Evolutionary conservation across 2,113 vertebrate genomes (phyloP), one percentile per base, ranked within the genome.

Genomic region (Colistium nudipinnis): DNA sequence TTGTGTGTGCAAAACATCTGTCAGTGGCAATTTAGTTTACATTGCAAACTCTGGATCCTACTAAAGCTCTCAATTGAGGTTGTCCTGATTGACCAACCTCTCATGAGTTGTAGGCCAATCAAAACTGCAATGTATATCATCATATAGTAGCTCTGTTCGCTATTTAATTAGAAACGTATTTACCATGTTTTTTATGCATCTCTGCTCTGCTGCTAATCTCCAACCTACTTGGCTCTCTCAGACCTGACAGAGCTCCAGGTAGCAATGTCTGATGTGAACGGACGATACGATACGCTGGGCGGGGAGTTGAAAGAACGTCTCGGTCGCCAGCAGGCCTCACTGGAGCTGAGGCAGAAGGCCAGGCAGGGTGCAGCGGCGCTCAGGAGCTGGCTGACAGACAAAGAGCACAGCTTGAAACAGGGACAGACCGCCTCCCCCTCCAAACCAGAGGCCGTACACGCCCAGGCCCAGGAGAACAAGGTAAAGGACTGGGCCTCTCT

Each of bases 171-270:
- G 45, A 14, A 12, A 30, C 33, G 9, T n/a, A n/a, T n/a, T n/a
- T n/a, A n/a, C n/a, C n/a, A n/a, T n/a, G n/a, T n/a, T 24, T 10
- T 20, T 9, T 53, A 4, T 33, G 3, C 9, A 3, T 43, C 28
- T 27, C 1, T 49, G 20, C 20, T 2, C 20, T 11, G 19, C n/a
- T 53, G 13, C 2, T 61, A 12, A 25, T 36, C 14, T 38, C n/a
- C 8, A 13, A 12, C 44, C 5, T 41, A 11, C 24, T 14, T 49
- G 4, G 6, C 17, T 43, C 0, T 49, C 22, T 70, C 88, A 99
- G 98, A 99, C 84, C 92, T 98, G 90, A 98, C 97, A 0, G 95
- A 97, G 89, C 96, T 99, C 79, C 97, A 98, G 89, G 94, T 97
- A 1, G 92, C 95, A 1, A 89, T 97, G 79, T 93, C 95, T 0